Conservation (phyloP, 2,797 vertebrate genomes). For the Orientallactaga sibirica region DNA sequence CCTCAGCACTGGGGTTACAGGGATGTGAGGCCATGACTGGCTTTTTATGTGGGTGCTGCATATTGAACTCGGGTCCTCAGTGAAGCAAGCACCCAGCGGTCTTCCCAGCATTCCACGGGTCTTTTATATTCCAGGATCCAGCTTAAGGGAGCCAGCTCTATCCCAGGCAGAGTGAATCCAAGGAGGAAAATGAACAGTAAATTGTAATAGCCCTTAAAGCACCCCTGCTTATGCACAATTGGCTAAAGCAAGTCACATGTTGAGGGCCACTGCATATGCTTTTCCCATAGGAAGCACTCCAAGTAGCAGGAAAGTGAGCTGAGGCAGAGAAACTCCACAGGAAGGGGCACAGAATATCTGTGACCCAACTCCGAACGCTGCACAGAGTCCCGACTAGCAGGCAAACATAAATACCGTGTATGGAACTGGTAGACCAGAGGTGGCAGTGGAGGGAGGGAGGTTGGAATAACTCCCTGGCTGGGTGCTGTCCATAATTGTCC, state of each 20-base stretch:
- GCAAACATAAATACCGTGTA: not conserved
- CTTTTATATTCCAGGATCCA: not conserved
- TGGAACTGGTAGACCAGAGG: not conserved
- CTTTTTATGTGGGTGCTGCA: too few relatives aligned
- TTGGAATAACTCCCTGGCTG: not conserved
- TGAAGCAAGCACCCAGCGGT: too few relatives aligned
- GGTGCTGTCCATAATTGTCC: not conserved
- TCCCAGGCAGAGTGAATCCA: not conserved
- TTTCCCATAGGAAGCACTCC: not conserved
- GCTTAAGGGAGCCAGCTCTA: not conserved
- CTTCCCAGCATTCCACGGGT: too few relatives aligned
- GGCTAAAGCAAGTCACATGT: not conserved
- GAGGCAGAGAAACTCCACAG: not conserved
- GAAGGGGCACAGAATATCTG: too few relatives aligned
- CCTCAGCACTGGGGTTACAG: too few relatives aligned
- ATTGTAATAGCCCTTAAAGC: accelerated
- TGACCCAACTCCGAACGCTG: too few relatives aligned
- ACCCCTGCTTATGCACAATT: accelerated
- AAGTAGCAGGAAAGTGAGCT: too few relatives aligned
- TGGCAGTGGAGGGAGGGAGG: not conserved
- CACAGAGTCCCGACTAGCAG: accelerated
- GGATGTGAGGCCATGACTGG: too few relatives aligned
- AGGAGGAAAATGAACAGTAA: too few relatives aligned
- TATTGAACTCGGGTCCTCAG: too few relatives aligned
- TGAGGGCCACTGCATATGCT: accelerated